Evolutionary conservation across 2,797 vertebrate genomes (phyloP), one percentile per base, ranked within the genome.

Genomic region (Schizopygopsis pylzovi): DNA sequence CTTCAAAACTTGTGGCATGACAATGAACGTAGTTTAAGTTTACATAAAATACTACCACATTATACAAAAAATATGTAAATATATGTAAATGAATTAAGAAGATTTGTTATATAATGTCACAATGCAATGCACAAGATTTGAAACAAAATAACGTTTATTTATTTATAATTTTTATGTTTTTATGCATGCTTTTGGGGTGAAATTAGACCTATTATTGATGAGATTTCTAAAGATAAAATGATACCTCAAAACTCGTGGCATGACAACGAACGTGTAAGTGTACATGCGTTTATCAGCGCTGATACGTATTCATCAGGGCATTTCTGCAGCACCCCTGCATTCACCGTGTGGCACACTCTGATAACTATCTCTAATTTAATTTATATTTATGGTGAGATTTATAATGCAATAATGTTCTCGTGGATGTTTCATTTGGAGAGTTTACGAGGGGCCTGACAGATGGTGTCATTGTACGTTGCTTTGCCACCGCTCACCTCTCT

Each of bases 361-460:
- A 86, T 88, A 88, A 90, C 83, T 79, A 87, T 84, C 81, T 87
- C 61, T 79, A 63, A 84, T 86, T 90, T 88, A 87, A 90, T 87
- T 86, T 88, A 88, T 85, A 75, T 88, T 88, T 87, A 90, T 68
- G 84, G 84, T 59, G 67, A 84, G 81, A 88, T 90, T 90, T 90
- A 90, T 88, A 88, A 87, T 39, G 76, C 78, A 79, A 81, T 88
- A 88, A 88, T 88, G 83, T 90, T 83, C 83, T 88, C 37, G 10
- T 84, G 81, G 86, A 87, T 86, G 81, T 88, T 87, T 88, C 84
- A 90, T 88, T 87, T 88, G 83, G 78, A 90, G 86, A 87, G 84
- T 88, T 90, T 90, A 90, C 73, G 81, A 85, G 83, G 81, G 81
- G 79, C 52, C 81, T 87, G 86, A 86, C 89, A 90, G 87, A 88